phyloP scores from a whole-genome alignment of 2,888 invertebrate species.

The Tridacna crocea region DNA sequence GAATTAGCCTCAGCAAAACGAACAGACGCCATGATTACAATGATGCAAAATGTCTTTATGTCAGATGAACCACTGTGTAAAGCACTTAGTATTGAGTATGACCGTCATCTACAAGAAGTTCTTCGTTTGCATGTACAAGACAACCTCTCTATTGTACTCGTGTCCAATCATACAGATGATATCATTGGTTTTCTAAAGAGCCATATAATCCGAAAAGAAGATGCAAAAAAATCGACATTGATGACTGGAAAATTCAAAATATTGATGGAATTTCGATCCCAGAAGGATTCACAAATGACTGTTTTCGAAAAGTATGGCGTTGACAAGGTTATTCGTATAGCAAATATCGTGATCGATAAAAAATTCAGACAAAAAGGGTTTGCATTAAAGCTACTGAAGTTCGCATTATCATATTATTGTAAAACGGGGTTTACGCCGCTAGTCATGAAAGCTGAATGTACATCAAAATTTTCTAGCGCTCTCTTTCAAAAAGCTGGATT shows the following conservation, averaged over 20 bases:
- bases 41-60: not conserved
- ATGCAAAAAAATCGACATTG: not conserved
- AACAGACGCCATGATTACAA: not conserved
- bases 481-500: conserved; percentile 31
- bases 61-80: not conserved
- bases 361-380: not conserved
- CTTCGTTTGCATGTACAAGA: not conserved
- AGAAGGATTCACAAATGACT: not conserved
- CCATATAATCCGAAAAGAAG: not conserved
- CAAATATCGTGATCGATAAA: not conserved
- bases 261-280: not conserved
- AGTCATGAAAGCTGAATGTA: conserved; percentile 2
- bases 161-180: not conserved
- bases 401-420: conserved; percentile 1
- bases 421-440: conserved; percentile 7
- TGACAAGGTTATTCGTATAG: conserved; percentile 1
- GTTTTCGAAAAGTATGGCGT: conserved; percentile 2
- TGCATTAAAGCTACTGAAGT: not conserved
- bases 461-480: conserved; percentile 28
- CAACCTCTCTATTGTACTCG: not conserved
- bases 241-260: not conserved
- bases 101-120: not conserved
- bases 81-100: not conserved
- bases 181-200: not conserved
- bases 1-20: not conserved